Conservation (phyloP, 2,113 vertebrate genomes). For the Camelus dromedarius region DNA sequence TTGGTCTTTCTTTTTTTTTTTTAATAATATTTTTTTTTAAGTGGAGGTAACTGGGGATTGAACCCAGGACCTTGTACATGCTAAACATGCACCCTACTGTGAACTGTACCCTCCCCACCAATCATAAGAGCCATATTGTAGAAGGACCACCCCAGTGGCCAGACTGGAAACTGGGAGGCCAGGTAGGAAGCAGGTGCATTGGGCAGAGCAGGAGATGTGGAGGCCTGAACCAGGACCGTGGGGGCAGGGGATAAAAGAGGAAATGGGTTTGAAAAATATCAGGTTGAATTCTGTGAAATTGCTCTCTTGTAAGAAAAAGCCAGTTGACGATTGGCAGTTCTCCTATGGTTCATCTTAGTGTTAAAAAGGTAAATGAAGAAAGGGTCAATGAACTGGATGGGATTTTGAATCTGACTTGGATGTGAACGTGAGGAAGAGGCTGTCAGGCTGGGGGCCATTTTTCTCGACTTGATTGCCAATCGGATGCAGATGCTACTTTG, state of each 20-base stretch:
- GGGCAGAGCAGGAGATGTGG: background rate
- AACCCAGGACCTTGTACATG: no score
- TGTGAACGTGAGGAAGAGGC: background rate
- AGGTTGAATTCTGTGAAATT: background rate
- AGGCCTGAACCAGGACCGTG: background rate
- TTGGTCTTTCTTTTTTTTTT: no score
- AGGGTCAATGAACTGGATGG: background rate
- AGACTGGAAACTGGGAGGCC: background rate
- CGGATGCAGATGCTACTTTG: background rate
- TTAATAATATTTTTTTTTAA: no score
- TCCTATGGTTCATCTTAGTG: background rate
- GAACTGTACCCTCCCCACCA: no score
- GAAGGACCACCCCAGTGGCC: background rate
- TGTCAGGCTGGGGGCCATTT: background rate
- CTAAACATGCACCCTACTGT: no score
- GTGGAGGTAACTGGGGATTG: no score
- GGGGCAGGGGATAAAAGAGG: background rate
- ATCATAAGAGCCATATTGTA: background rate
- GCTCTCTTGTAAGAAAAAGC: background rate
- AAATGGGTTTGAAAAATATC: background rate
- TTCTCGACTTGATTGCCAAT: background rate
- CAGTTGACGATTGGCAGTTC: background rate
- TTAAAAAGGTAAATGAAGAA: background rate
- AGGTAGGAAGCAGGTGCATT: background rate
- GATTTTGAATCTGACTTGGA: background rate